Evolutionary conservation across 2,113 vertebrate species (phyloP), one percentile per base, ranked within the genome.

Genomic region (Leptobrachium ailaonicum): DNA sequence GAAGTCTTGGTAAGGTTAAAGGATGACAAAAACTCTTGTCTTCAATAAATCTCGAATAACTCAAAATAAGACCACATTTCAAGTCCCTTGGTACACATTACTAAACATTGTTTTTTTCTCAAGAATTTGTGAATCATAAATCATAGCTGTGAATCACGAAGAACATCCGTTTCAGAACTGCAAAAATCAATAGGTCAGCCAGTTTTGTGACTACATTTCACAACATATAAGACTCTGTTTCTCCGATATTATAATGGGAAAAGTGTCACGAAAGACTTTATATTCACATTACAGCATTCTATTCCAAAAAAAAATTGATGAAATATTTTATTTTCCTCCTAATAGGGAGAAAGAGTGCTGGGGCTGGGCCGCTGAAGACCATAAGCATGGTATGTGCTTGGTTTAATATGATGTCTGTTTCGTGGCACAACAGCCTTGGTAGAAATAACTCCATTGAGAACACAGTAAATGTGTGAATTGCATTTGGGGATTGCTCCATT

Each of bases 121-220:
- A 54, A 54, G 71, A 13, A 40, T 43, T 14, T 7, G 13, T 9
- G 43, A 66, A 42, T 76, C 50, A 32, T 77, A 66, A 77, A 69
- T 77, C 75, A 77, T 40, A 41, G 4, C 9, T 13, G n/a, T 77
- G 66, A 77, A 58, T 77, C 75, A 77, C 14, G 7, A 12, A 40
- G 63, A 54, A 40, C n/a, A 42, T 63, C 56, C 73, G 43, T 62
- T n/a, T 14, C 7, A 63, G 42, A 13, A 45, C 68, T 70, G 43
- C 20, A 32, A 47, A 14, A 47, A 45, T 14, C 68, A 45, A 13
- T 20, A 70, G 20, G 10, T 60, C 13, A 12, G 6, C 56, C 56
- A 60, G 56, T 11, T 60, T 60, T 60, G 13, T 4, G 13, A 50
- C 4, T 50, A 50, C 4, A 5, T 50, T 8, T 50, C 47, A 50